phyloP scores from a whole-genome alignment of 2,888 invertebrate genomes.

The Tiphia femorata region DNA sequence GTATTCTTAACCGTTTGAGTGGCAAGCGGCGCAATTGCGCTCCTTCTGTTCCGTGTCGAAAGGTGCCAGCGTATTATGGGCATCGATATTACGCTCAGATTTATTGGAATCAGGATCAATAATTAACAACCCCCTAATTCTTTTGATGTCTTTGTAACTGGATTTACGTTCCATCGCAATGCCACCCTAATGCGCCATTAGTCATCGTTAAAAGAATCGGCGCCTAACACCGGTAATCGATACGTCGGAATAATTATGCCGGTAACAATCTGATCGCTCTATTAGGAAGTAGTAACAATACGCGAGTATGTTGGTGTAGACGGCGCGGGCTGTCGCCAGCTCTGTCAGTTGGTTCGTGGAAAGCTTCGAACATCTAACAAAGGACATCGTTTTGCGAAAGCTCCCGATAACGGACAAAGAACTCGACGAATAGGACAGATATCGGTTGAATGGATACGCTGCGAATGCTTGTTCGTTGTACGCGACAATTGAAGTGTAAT shows the following conservation, averaged over 20 bases:
- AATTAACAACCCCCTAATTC: too few species aligned
- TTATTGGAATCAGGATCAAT: too few species aligned
- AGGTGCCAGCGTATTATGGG: too few species aligned
- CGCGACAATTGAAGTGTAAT: conserved; percentile 36
- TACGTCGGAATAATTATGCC: conserved; percentile 22
- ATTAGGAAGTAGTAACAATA: conserved; percentile 40
- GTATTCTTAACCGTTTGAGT: too few species aligned
- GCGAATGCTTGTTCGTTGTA: conserved; percentile 23
- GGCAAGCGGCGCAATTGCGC: too few species aligned
- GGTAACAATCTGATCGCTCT: conserved; percentile 30
- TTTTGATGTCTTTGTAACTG: too few species aligned
- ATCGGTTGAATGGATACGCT: conserved; percentile 29
- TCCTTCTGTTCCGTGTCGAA: too few species aligned
- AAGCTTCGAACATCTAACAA: conserved; percentile 38
- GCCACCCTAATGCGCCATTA: conserved; percentile 5
- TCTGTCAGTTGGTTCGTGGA: conserved; percentile 37
- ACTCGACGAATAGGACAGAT: conserved; percentile 37
- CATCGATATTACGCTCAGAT: too few species aligned
- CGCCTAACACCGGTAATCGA: conserved; percentile 14
- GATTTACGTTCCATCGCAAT: background rate
- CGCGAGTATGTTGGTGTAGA: conserved; percentile 13
- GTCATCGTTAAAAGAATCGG: background rate
- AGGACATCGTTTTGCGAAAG: conserved; percentile 41
- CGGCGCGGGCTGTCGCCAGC: conserved; percentile 27
- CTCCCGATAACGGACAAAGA: conserved; percentile 44